Percentiles rank a stretch among this genome's conserved stretches.
Evolutionary conservation across 37 sponge, comb jelly and placozoan genomes (phyloP).

Genomic region (Cliona cf. orientalis): DNA sequence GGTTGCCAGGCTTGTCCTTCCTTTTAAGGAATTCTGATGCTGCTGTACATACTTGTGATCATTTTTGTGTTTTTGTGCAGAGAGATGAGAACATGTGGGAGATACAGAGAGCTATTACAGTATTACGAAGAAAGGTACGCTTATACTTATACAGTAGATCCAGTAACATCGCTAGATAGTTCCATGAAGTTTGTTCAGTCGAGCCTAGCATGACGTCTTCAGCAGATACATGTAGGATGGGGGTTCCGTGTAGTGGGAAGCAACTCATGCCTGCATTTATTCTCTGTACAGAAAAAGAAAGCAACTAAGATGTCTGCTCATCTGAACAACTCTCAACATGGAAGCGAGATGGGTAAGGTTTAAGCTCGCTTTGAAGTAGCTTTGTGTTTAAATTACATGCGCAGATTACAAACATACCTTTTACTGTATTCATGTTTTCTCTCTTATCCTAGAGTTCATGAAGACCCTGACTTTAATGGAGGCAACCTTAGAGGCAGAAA

Average conservation of each 20-base stretch:
- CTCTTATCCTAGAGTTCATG: constrained; percentile 41
- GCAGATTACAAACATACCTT: no score
- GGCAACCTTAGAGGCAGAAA: constrained; percentile 60
- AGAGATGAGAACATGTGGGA: constrained; percentile 68
- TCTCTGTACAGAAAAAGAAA: no score
- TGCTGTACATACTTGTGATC: not conserved
- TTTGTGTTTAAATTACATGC: no score
- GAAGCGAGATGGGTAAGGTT: no score
- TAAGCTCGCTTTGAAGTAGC: no score
- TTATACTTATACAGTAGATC: not conserved
- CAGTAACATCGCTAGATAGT: not conserved
- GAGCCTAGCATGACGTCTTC: not conserved
- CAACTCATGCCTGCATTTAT: no score
- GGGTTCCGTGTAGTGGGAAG: no score
- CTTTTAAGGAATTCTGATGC: no score
- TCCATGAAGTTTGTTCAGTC: not conserved
- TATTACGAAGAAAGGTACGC: constrained; percentile 72
- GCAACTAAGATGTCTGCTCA: no score
- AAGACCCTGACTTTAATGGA: constrained; percentile 70
- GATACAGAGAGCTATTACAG: constrained; percentile 71
- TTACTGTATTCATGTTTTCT: constrained; percentile 6
- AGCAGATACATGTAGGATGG: not conserved
- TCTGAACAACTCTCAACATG: no score
- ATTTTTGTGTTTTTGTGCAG: not conserved
- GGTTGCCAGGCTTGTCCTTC: no score